Conservation (phyloP, 2,113 vertebrate species). For the Cinclus mexicanus region DNA sequence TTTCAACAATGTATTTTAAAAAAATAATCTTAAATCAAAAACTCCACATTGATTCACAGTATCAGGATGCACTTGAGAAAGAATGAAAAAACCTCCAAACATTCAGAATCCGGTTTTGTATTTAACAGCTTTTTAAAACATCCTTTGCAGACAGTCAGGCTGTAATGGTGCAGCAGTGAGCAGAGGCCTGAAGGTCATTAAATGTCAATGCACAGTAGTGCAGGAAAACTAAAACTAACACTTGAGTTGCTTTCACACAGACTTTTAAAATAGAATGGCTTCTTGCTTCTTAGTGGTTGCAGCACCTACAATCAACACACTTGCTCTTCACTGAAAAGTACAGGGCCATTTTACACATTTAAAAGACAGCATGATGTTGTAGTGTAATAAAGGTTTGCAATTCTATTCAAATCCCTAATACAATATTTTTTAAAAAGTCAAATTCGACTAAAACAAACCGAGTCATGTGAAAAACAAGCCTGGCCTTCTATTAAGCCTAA, state of each 20-base stretch:
- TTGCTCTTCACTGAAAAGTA: conserved; percentile 47
- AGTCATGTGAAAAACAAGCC: neutral
- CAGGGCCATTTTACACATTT: neutral
- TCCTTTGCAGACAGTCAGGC: neutral
- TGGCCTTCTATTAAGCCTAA: neutral
- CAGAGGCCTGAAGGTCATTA: neutral
- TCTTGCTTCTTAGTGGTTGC: conserved; percentile 36
- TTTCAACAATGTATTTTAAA: neutral
- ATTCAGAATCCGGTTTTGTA: neutral
- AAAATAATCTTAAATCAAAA: neutral
- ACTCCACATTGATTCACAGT: neutral
- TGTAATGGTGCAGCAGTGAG: neutral
- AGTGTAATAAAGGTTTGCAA: neutral
- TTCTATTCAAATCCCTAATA: conserved; percentile 13
- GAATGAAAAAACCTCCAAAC: neutral
- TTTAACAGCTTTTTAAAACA: neutral
- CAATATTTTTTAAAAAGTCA: neutral
- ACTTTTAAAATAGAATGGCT: conserved; percentile 27
- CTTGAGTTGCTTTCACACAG: conserved; percentile 23
- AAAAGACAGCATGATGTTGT: conserved; percentile 10
- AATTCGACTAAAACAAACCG: neutral
- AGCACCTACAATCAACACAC: conserved; percentile 14
- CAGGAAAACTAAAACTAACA: neutral
- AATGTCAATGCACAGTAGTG: neutral
- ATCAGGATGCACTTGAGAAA: neutral